Evolutionary conservation across 2,797 vertebrate species (phyloP).

Genomic region (Otolemur crassicaudatus): DNA sequence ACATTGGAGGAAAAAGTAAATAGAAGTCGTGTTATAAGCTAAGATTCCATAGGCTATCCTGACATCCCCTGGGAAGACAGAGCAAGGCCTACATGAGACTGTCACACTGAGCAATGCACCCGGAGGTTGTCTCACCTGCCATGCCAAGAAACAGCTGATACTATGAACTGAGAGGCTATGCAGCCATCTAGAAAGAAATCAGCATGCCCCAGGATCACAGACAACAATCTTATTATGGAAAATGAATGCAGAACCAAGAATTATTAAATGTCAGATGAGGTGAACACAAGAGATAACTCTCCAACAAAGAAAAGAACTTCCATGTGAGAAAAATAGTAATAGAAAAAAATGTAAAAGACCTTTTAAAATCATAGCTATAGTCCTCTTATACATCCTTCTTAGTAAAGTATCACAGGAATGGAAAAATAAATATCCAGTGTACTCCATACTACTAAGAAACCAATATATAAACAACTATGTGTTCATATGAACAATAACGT

Average conservation of each 20-base stretch:
- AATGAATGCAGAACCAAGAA: not conserved
- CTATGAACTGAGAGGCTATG: not conserved
- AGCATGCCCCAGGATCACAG: not conserved
- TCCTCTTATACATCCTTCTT: not conserved
- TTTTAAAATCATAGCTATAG: not conserved
- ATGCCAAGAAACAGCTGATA: not conserved
- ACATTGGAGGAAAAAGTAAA: not conserved
- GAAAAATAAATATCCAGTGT: too few species aligned
- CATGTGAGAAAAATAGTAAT: not conserved
- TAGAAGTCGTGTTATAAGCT: not conserved
- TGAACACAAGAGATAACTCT: not conserved
- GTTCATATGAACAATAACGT: too few species aligned
- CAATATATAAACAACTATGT: too few species aligned
- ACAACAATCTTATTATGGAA: not conserved
- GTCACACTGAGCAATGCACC: too few species aligned
- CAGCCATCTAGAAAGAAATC: not conserved
- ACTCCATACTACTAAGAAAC: too few species aligned
- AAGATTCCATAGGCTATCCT: not conserved
- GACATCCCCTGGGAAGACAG: not conserved
- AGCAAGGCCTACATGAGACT: not conserved
- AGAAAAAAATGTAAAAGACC: not conserved
- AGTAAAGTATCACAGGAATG: too few species aligned
- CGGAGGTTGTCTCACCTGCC: not conserved
- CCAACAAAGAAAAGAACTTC: not conserved
- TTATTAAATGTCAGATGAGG: not conserved